These are phyloP conservation scores for Benthochromis sp. DNA, from an alignment of 2,113 vertebrate species.

Conservation along the genomic window DNA sequence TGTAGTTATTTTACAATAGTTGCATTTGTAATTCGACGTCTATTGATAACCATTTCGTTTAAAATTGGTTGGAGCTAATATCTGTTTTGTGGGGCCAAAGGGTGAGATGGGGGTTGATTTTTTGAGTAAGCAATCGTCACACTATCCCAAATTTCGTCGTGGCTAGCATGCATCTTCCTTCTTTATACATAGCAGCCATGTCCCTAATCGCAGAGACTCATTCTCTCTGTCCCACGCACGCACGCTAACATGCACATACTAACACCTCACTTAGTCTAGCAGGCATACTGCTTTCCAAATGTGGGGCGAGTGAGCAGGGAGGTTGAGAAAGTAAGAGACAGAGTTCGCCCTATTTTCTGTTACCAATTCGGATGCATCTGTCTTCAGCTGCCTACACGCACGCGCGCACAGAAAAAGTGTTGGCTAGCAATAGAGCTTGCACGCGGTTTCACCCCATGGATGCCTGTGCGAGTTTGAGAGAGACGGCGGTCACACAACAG, in stretches of 20 bases:
- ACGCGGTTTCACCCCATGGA: slow-evolving; percentile 38
- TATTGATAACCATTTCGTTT: neutral
- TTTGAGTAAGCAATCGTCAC: slow-evolving; percentile 78
- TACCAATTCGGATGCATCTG: slow-evolving; percentile 58
- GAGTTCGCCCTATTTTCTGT: slow-evolving; percentile 12
- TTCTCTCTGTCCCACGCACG: neutral
- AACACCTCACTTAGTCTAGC: neutral
- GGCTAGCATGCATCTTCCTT: slow-evolving; percentile 67
- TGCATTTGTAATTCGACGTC: neutral
- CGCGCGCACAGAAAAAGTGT: slow-evolving; percentile 35
- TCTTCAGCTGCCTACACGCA: slow-evolving; percentile 24
- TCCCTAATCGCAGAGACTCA: slow-evolving; percentile 72
- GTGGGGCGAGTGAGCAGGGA: neutral
- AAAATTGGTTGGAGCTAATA: neutral
- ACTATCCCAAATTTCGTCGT: slow-evolving; percentile 80
- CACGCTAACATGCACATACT: neutral
- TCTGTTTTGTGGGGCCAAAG: neutral
- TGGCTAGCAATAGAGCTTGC: neutral
- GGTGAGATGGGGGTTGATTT: neutral
- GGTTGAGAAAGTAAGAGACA: neutral
- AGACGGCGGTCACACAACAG: slow-evolving; percentile 63
- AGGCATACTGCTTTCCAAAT: slow-evolving; percentile 28
- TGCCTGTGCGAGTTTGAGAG: slow-evolving; percentile 23
- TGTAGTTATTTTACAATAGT: neutral
- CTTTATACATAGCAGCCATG: slow-evolving; percentile 69